Base-by-base conservation (phyloP, 2,113 vertebrate genomes). In the Theristicus caerulescens region DNA sequence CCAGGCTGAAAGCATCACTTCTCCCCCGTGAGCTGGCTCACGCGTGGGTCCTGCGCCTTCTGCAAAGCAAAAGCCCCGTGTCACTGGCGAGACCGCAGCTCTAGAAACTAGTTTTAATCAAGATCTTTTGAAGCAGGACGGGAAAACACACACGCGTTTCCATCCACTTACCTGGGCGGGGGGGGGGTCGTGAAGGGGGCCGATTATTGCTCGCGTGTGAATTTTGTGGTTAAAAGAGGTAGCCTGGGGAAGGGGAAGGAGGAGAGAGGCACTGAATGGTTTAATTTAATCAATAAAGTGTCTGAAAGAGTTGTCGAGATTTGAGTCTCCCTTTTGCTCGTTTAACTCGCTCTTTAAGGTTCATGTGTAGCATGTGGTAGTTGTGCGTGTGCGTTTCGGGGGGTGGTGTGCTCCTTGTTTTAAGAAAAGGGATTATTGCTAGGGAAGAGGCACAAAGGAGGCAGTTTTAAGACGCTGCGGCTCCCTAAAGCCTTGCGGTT, bases 371-470 rank as follows among this genome's bases (percentile, higher is more conserved):
- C 77, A 69, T 34, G 85, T 95, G 44, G 29, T 49, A 79, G 36
- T 32, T 14, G n/a, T 57, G 32, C 22, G 22, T 29, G 8, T 36
- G 21, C 18, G 4, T 44, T 87, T 64, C 71, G 65, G 42, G 46
- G 59, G 80, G 42, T 38, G 32, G 24, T 55, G 66, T 36, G 66
- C 25, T 31, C 54, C 57, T 64, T 36, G 21, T 94, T 92, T 93
- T 70, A 77, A 90, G 86, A 38, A 74, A 90, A 62, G 38, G 85
- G 90, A 93, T 96, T 89, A 89, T 55, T 55, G 80, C 72, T 90
- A 77, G 82, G 83, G 95, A 95, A 96, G 59, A 90, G 57, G 71
- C 83, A 97, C 86, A 95, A 96, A 96, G 95, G 86, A 55, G 31
- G 22, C 42, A 93, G 55, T 69, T 95, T 95, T 52, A 79, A 91